Evolutionary conservation across 1,140 invertebrate genomes (phyloP).

Genomic region (Ips typographus): DNA sequence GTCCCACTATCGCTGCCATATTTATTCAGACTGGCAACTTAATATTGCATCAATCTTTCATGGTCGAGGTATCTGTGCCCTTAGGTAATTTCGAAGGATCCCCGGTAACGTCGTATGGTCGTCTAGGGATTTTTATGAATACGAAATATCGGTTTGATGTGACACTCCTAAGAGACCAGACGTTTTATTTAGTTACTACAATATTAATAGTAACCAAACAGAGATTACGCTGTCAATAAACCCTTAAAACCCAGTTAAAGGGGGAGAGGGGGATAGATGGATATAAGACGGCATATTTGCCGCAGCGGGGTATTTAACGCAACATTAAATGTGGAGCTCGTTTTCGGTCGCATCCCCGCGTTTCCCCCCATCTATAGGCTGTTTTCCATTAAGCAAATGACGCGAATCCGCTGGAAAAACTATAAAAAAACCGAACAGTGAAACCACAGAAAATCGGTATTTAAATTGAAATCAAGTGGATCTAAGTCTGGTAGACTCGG

Average conservation of each 20-base stretch:
- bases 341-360: slow-evolving; percentile 1
- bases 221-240: neutral
- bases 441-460: neutral
- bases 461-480: too few species aligned
- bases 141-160: neutral
- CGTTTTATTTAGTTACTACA: too few species aligned
- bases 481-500: too few species aligned
- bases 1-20: neutral
- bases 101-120: slow-evolving; percentile 7
- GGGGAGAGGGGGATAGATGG: neutral
- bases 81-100: slow-evolving; percentile 17
- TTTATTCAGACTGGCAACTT: slow-evolving; percentile 9
- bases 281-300: slow-evolving; percentile 17
- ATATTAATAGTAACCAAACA: too few species aligned
- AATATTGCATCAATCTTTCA: slow-evolving; percentile 21
- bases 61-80: slow-evolving; percentile 19
- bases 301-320: slow-evolving; percentile 36
- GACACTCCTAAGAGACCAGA: too few species aligned
- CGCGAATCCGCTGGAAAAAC: slow-evolving; percentile 30
- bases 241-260: neutral
- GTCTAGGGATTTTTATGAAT: slow-evolving; percentile 14
- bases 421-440: slow-evolving; percentile 14
- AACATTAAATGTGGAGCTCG: slow-evolving; percentile 34
- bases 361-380: slow-evolving; percentile 8
- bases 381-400: slow-evolving; percentile 37